Percentiles rank a stretch among this genome's conserved stretches.
phyloP scores from a whole-genome alignment of 2,888 invertebrate genomes.

The Piscicola geometra region DNA sequence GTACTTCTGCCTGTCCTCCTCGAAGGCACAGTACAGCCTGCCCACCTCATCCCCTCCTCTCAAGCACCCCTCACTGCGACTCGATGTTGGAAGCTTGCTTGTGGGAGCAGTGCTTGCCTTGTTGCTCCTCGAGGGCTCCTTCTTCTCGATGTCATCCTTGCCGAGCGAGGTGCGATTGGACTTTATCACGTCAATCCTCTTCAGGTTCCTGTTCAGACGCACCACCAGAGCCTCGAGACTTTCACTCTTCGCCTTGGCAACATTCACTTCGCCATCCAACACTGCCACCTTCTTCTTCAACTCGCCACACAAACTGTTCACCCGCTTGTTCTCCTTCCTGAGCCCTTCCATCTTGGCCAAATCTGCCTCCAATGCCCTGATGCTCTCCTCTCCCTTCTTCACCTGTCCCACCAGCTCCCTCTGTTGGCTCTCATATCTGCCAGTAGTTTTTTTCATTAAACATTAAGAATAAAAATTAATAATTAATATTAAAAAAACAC shows the following conservation, averaged over 20 bases:
- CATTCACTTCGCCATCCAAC: constrained; percentile 15
- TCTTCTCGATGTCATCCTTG: not conserved
- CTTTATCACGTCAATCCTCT: constrained; percentile 4
- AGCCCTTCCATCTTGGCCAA: not conserved
- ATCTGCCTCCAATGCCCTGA: constrained; percentile 14
- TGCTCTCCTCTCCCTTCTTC: not conserved
- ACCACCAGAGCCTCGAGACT: constrained; percentile 12
- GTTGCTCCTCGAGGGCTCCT: not conserved
- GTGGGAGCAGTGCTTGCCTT: no score
- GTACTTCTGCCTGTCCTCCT: constrained; percentile 12
- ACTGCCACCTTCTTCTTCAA: constrained; percentile 12
- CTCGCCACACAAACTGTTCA: constrained; percentile 12
- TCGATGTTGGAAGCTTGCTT: no score
- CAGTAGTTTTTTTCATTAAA: no score
- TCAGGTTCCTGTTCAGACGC: not conserved
- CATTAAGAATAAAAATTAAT: no score
- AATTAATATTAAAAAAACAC: no score
- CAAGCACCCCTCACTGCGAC: not conserved
- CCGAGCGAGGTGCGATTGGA: not conserved
- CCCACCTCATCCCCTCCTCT: not conserved
- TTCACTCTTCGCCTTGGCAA: not conserved
- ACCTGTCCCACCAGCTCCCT: constrained; percentile 19
- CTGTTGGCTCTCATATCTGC: constrained; percentile 16
- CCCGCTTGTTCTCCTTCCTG: constrained; percentile 25
- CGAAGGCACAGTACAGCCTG: not conserved